Conservation (phyloP, 2,113 vertebrate genomes). For the Electrona antarctica region DNA sequence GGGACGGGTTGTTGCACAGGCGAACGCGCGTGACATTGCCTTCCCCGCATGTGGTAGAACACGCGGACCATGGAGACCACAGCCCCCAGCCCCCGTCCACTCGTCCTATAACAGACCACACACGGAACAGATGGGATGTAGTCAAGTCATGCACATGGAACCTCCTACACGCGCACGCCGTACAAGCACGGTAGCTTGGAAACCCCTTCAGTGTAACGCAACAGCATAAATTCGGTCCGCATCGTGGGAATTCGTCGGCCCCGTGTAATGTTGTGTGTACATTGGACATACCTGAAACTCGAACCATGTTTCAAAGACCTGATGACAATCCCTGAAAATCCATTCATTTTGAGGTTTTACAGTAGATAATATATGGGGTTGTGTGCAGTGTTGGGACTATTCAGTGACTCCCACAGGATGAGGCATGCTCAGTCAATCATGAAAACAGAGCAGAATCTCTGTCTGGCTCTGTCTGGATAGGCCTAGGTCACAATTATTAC, state of each 20-base stretch:
- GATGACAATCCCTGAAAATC: constrained; percentile 27
- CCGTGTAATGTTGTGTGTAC: constrained; percentile 2
- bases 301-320: constrained; percentile 48
- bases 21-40: constrained; percentile 90
- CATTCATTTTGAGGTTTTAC: constrained; percentile 4
- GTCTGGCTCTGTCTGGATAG: no score
- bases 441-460: background rate
- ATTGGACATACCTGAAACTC: constrained; percentile 1
- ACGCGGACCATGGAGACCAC: constrained; percentile 97
- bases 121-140: constrained; percentile 1
- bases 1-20: constrained; percentile 90
- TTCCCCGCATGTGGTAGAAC: constrained; percentile 89
- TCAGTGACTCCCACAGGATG: background rate
- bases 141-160: no score
- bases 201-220: no score
- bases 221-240: no score
- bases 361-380: constrained; percentile 15
- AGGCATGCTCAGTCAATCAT: constrained; percentile 8
- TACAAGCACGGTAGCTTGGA: no score
- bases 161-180: no score
- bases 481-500: background rate
- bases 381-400: background rate
- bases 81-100: constrained; percentile 92
- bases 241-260: constrained; percentile 4
- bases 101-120: constrained; percentile 75